These are phyloP conservation scores for Pseudopodoces humilis DNA, from an alignment of 2,113 vertebrate species.

Conservation along the genomic window DNA sequence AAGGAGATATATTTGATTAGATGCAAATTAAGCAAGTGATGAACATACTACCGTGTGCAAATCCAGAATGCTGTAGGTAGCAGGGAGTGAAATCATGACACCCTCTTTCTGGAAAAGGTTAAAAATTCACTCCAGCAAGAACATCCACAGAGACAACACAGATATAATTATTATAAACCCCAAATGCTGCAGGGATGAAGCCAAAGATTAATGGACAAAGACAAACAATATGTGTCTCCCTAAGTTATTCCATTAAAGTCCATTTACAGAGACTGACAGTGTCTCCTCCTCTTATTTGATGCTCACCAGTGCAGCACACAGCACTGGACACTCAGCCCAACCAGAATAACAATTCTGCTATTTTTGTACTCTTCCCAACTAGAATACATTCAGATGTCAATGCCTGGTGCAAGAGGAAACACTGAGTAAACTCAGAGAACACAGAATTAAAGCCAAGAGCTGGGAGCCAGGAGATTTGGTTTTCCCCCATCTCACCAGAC, in stretches of 20 bases:
- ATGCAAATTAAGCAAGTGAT: not conserved
- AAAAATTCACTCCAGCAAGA: not conserved
- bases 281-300: not conserved
- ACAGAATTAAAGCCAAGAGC: not conserved
- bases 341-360: not conserved
- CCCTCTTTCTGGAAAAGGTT: not conserved
- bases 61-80: not conserved
- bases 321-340: not conserved
- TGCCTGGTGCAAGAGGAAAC: not conserved
- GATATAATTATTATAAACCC: slow-evolving; percentile 28
- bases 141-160: not conserved
- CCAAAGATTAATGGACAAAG: slow-evolving; percentile 31
- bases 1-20: not conserved
- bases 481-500: not conserved
- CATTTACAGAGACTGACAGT: slow-evolving; percentile 38
- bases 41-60: not conserved
- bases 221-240: not conserved
- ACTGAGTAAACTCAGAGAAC: not conserved
- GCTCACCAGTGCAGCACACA: not conserved
- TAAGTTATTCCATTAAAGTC: slow-evolving; percentile 7
- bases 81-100: not conserved
- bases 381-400: not conserved
- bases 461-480: not conserved
- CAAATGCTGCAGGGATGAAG: slow-evolving; percentile 15
- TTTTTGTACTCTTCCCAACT: not conserved